phyloP scores from a whole-genome alignment of 2,888 invertebrate genomes.

The Phyto melanocephala region DNA sequence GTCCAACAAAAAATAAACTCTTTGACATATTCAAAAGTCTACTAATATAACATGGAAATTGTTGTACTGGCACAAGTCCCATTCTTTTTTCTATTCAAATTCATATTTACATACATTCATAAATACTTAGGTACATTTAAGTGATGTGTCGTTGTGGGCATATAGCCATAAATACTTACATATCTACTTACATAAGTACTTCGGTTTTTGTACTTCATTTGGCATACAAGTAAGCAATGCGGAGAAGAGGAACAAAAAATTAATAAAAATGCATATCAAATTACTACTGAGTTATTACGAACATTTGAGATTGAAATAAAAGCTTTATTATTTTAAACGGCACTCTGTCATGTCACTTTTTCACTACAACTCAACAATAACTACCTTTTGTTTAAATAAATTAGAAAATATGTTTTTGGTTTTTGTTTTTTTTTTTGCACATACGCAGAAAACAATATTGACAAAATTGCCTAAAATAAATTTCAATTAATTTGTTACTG shows the following conservation, averaged over 20 bases:
- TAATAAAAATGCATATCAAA: conserved; percentile 15
- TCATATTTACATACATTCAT: too few species aligned
- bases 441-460: too few species aligned
- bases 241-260: not conserved
- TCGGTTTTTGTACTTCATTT: conserved; percentile 7
- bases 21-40: not conserved
- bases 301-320: conserved; percentile 2
- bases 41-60: not conserved
- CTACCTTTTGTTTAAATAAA: conserved; percentile 42
- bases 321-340: conserved; percentile 30
- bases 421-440: conserved; percentile 8
- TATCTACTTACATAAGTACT: not conserved
- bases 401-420: conserved; percentile 20
- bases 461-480: too few species aligned
- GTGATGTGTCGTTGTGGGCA: not conserved
- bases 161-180: not conserved
- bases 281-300: conserved; percentile 4
- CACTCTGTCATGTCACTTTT: conserved; percentile 32
- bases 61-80: not conserved
- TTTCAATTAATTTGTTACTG: too few species aligned
- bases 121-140: too few species aligned
- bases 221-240: not conserved
- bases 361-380: not conserved
- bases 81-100: not conserved
- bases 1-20: not conserved